Evolutionary conservation across 2,113 vertebrate genomes (phyloP).

Genomic region (Eulemur macaco): DNA sequence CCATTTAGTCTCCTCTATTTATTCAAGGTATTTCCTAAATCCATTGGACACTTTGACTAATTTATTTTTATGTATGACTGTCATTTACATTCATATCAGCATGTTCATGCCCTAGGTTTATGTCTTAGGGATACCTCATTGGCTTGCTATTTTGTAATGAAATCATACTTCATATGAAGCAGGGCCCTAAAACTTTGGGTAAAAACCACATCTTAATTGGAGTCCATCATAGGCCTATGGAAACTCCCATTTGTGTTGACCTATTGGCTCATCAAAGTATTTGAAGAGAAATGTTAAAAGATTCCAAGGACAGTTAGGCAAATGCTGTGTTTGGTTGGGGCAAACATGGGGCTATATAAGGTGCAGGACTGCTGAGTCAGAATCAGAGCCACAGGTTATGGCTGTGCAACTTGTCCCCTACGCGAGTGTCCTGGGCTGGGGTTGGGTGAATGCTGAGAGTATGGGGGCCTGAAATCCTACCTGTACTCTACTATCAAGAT

Average conservation of each 20-base stretch:
- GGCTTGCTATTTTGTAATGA: not conserved
- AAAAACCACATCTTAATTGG: not conserved
- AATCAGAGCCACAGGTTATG: not conserved
- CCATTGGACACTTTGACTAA: not conserved
- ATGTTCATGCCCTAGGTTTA: not conserved
- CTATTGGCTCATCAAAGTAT: not conserved
- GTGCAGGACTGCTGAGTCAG: not conserved
- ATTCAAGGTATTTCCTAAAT: constrained; percentile 8
- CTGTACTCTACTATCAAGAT: not conserved
- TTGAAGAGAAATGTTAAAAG: not conserved
- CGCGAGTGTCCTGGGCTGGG: not conserved
- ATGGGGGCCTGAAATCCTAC: not conserved
- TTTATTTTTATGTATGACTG: not conserved
- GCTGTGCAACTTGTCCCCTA: not conserved
- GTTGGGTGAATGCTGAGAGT: not conserved
- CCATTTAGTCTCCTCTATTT: not conserved
- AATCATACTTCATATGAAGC: not conserved
- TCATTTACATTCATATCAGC: not conserved
- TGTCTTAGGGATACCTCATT: not conserved
- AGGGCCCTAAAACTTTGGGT: not conserved
- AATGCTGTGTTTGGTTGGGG: not conserved
- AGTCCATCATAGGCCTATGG: not conserved
- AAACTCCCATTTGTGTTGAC: constrained; percentile 8
- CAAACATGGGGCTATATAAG: not conserved
- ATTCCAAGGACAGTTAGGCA: not conserved